These are phyloP conservation scores for Schizothorax lantsangensis DNA, from an alignment of 2,797 vertebrate genomes.

Conservation along the genomic window DNA sequence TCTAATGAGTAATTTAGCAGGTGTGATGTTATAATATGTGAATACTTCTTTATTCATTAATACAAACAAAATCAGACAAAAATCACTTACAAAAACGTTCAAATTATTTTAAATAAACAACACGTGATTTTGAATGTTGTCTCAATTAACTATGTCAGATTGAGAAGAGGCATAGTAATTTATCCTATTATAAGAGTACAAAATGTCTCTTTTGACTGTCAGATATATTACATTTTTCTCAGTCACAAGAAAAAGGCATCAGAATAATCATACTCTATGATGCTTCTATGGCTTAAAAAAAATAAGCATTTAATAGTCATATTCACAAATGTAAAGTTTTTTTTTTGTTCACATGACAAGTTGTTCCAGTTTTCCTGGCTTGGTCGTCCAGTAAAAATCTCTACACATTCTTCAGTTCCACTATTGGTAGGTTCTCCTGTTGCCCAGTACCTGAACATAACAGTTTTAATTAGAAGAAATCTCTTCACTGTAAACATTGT, in stretches of 20 bases:
- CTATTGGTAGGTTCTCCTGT: not conserved
- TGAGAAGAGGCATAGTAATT: not conserved
- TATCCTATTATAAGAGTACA: no score
- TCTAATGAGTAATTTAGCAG: not conserved
- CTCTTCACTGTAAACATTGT: not conserved
- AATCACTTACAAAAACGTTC: not conserved
- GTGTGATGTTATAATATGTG: not conserved
- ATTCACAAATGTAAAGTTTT: not conserved
- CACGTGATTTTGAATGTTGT: not conserved
- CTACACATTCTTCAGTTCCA: conserved; percentile 10
- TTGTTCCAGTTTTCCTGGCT: not conserved
- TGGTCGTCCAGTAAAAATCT: not conserved
- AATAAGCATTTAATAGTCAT: not conserved
- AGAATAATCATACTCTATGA: not conserved
- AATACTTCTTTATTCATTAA: not conserved
- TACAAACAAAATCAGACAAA: not conserved
- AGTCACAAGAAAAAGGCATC: not conserved
- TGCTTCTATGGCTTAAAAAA: not conserved
- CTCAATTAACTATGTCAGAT: not conserved
- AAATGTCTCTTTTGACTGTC: no score
- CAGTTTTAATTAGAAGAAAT: not conserved
- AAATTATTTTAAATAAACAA: not conserved
- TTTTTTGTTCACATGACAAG: not conserved
- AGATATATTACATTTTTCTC: no score
- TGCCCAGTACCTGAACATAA: conserved; percentile 21